phyloP scores from a whole-genome alignment of 2,797 vertebrate genomes.

The Sciurus vulgaris region DNA sequence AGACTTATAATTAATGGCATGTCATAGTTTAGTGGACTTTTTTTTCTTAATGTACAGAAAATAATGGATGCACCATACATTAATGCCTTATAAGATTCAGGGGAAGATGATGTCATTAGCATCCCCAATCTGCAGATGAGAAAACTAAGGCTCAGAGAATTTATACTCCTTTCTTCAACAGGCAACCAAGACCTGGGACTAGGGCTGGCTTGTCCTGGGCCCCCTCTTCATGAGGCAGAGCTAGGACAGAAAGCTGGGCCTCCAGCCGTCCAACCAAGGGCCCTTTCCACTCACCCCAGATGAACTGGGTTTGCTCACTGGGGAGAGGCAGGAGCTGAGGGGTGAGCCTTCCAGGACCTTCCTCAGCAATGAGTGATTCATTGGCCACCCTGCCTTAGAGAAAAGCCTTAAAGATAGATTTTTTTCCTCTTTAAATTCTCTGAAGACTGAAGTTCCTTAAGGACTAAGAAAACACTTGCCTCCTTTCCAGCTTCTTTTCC shows the following conservation, averaged over 20 bases:
- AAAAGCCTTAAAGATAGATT: conserved; percentile 53
- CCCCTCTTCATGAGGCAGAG: background rate
- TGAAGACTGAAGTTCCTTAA: conserved; percentile 79
- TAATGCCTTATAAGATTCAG: background rate
- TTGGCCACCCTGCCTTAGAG: conserved; percentile 60
- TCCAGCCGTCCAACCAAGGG: background rate
- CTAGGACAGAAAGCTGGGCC: background rate
- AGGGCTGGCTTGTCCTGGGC: background rate
- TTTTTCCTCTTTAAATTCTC: conserved; percentile 76
- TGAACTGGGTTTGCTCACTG: conserved; percentile 69
- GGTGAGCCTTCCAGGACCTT: conserved; percentile 56
- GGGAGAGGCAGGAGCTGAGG: conserved; percentile 43
- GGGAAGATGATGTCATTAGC: background rate
- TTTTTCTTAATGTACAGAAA: background rate
- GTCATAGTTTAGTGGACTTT: background rate
- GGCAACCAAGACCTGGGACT: background rate
- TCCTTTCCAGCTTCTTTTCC: conserved; percentile 73
- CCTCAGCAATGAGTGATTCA: conserved; percentile 67
- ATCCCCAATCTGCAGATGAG: background rate
- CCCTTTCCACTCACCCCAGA: conserved; percentile 73
- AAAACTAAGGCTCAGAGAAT: background rate
- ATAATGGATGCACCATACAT: background rate
- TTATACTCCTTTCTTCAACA: background rate
- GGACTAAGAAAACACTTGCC: conserved; percentile 73
- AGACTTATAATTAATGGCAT: background rate